Evolutionary conservation across 2,888 invertebrate species (phyloP), one percentile per base, ranked within the genome.

Genomic region (Standfussiana lucernea): DNA sequence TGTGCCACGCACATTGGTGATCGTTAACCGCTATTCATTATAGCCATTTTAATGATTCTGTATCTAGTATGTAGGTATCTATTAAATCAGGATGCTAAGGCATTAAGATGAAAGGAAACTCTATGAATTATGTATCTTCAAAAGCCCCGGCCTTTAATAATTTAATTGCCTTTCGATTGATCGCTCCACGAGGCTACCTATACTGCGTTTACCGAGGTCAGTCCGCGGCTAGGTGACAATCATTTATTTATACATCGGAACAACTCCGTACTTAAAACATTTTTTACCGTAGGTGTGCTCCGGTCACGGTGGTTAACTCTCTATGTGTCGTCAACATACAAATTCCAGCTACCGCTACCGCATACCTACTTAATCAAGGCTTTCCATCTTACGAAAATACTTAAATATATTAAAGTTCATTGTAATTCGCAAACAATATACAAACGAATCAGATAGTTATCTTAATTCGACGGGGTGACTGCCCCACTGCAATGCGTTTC

Each of bases 401-500:
- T 40, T 64, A 24, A n/a, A 62, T 72, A 70, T 50, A 72, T n/a
- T 59, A 53, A 70, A 83, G 78, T 87, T 80, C 86, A 87, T 89
- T 89, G 87, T 87, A 75, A 76, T 77, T 82, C 45, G 56, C 61
- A 68, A 81, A 80, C 85, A 75, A 79, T 77, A 77, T 35, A 62
- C 37, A 50, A 73, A 64, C 69, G 56, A 72, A 74, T 74, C 73
- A 86, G 80, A 74, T 84, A 72, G 32, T 64, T 86, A 83, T 83
- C 72, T 71, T 74, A 86, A 86, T 84, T 69, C 42, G 56, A 68
- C 53, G 71, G 68, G 71, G 84, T 84, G 65, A 83, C 65, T 79
- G 83, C 47, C 71, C 79, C 67, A 47, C 59, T 69, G 80, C 42
- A 78, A 74, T 86, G 61, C 50, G 62, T 72, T 84, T 72, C 65